Conservation (phyloP, 2,797 vertebrate genomes). For the Pangasius larnaudii region DNA sequence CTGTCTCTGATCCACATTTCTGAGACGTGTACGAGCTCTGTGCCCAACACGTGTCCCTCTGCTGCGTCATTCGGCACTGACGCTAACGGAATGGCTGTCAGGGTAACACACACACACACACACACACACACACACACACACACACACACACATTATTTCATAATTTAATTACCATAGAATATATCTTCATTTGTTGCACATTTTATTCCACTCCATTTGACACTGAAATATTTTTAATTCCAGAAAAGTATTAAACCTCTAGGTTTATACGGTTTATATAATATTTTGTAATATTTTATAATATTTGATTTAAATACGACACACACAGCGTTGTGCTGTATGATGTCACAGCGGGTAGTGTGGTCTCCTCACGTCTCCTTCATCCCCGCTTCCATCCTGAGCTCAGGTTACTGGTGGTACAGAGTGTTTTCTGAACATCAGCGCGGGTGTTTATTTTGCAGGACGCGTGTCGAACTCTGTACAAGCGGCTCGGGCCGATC, state of each 20-base stretch:
- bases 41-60: slow-evolving; percentile 83
- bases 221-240: neutral
- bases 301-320: neutral
- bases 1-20: slow-evolving; percentile 82
- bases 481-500: slow-evolving; percentile 83
- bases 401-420: neutral
- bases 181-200: neutral
- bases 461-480: slow-evolving; percentile 86
- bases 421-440: neutral
- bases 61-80: slow-evolving; percentile 85
- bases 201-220: neutral
- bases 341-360: neutral
- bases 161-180: no score
- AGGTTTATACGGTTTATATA: neutral
- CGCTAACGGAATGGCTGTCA: slow-evolving; percentile 88
- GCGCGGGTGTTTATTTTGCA: slow-evolving; percentile 56
- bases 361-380: neutral
- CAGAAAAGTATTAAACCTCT: neutral
- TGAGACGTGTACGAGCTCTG: slow-evolving; percentile 83
- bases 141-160: neutral
- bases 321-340: neutral
- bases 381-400: neutral
- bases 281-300: no score
- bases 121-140: neutral
- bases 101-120: slow-evolving; percentile 69